Evolutionary conservation across 2,888 invertebrate species (phyloP), one percentile per base, ranked within the genome.

Genomic region (Schizotus pectinicornis): DNA sequence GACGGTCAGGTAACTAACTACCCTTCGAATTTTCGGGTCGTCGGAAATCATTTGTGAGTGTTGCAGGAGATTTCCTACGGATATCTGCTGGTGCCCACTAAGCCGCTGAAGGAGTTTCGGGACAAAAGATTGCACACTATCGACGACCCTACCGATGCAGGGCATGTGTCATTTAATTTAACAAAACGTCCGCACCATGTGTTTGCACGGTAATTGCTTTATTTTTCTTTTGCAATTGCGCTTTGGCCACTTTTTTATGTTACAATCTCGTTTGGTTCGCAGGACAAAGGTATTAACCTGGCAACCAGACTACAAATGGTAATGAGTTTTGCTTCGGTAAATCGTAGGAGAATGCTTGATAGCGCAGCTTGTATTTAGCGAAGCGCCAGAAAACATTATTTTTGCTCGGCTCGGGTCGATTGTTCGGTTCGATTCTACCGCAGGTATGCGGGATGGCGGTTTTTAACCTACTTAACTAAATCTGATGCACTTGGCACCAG

Each of bases 261-360:
- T 7, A 6, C 7, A 39, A 22, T 12, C 11, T n/a, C 48, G 48
- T 62, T 66, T 61, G 55, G 56, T 84, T 90, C 91, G 81, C 91
- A 91, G 91, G 89, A 91, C 91, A 84, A 91, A 91, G 85, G 87
- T 89, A 82, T 89, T 91, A 86, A 89, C 89, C 81, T 88, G 90
- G 85, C 90, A 89, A 85, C 88, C 86, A 85, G 90, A 90, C 84
- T 88, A 88, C 77, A 88, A 89, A 89, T 91, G 91, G 91, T 91
- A 91, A 91, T 76, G 49, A 61, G 30, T 54, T 60, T 49, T 53
- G 52, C 52, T 52, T 55, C 43, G 43, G 32, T 43, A 8, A 43
- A 32, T 32, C 13, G 49, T 46, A 53, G 42, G 39, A 34, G 43
- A 59, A 56, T 56, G 56, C 50, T 52, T 57, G 49, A 61, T 37